A percentile compares a stretch with the other conserved stretches of the same genome.
phyloP scores from a whole-genome alignment of 2,113 vertebrate species.

The Clarias magur region DNA sequence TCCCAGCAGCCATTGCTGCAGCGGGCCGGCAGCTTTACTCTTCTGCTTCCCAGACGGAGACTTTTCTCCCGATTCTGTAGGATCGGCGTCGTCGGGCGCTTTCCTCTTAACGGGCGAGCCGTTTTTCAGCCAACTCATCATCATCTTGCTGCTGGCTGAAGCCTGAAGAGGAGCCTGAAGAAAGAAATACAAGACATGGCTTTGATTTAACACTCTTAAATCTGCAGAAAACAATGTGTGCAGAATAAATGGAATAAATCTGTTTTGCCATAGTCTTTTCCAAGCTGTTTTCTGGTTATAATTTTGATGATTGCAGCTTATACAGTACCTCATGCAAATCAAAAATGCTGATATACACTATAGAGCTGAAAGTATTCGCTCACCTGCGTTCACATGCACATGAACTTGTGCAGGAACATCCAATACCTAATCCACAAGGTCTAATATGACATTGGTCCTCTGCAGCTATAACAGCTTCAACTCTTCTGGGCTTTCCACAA shows the following conservation, averaged over 20 bases:
- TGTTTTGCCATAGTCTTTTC: neutral
- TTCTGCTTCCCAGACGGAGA: slow-evolving; percentile 53
- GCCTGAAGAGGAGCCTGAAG: slow-evolving; percentile 71
- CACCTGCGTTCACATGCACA: too few relatives aligned
- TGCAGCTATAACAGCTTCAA: too few relatives aligned
- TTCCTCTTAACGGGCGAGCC: slow-evolving; percentile 78
- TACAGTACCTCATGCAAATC: too few relatives aligned
- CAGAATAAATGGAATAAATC: neutral
- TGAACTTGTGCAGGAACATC: too few relatives aligned
- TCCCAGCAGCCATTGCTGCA: slow-evolving; percentile 69
- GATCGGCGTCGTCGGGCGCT: slow-evolving; percentile 60
- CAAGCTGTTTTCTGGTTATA: too few relatives aligned
- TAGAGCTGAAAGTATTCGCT: too few relatives aligned
- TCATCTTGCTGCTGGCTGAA: slow-evolving; percentile 78
- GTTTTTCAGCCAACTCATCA: slow-evolving; percentile 84
- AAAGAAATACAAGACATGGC: neutral
- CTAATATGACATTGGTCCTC: too few relatives aligned
- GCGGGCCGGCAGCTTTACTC: slow-evolving; percentile 67
- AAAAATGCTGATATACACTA: too few relatives aligned
- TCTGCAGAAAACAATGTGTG: neutral
- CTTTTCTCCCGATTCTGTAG: slow-evolving; percentile 57
- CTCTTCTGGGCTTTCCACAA: too few relatives aligned
- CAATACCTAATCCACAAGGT: too few relatives aligned
- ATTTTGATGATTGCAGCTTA: too few relatives aligned
- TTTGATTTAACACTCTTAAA: neutral